Base-by-base conservation (phyloP, 2,888 invertebrate genomes). In the Phragmatobia fuliginosa region DNA sequence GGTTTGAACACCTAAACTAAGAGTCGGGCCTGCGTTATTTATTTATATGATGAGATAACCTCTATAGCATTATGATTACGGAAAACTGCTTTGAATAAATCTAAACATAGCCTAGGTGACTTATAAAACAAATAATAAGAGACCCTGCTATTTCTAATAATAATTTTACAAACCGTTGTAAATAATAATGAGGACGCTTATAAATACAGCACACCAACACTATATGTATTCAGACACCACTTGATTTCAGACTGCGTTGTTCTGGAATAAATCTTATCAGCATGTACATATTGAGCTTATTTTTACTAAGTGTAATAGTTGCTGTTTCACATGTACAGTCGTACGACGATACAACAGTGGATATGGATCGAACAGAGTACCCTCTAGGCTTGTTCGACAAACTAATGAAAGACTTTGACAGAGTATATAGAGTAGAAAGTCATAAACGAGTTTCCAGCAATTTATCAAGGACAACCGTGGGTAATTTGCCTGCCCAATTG, bases 341-440 rank as follows among this genome's bases (percentile, higher is more conserved):
- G 33, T 25, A 33, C 8, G 14, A 49, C 16, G 38, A 56, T 28
- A 28, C 38, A 36, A 28, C 25, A 18, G 38, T 21, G 0, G 56
- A 56, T 10, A 6, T 18, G 18, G 62, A 5, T 41, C 7, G 14
- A 59, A 41, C 41, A 32, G 31, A 45, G n/a, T n/a, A 66, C 31
- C 41, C 66, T 45, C 38, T 21, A 45, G 31, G 32, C 8, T 59
- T 38, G 21, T 41, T 66, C 25, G 66, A 66, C 16, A 60, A 59
- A 59, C 38, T 65, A 11, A 65, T 65, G 56, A 65, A 56, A 36
- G 65, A 56, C 11, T 65, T 65, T 11, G 65, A 56, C 36, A 16
- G 28, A 28, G 18, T 59, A n/a, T 66, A 66, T 32, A 66, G 45
- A 18, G 58, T 18, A 25, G 45, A 66, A 41, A 18, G 16, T 66